Evolutionary conservation across 2,888 invertebrate species (phyloP).

Genomic region (Protula sp.): DNA sequence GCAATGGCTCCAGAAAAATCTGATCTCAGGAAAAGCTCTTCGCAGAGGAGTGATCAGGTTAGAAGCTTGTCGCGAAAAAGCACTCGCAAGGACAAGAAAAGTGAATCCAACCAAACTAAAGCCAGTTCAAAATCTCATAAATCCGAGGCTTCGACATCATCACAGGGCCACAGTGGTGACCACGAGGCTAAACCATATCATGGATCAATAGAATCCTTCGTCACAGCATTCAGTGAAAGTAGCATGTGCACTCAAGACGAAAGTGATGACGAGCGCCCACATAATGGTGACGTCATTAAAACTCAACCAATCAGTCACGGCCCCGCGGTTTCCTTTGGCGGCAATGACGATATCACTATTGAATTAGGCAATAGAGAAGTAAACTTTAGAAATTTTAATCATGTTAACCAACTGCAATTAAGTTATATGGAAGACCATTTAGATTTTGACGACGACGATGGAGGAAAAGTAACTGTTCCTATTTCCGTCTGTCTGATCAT

Average conservation of each 20-base stretch:
- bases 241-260: neutral
- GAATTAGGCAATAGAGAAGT: neutral
- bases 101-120: neutral
- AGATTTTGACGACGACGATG: slow-evolving; percentile 3
- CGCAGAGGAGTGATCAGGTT: neutral
- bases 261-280: neutral
- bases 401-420: neutral
- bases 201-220: slow-evolving; percentile 21
- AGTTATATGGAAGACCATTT: neutral
- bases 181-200: slow-evolving; percentile 6
- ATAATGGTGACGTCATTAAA: neutral
- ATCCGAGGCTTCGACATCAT: neutral
- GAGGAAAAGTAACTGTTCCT: slow-evolving; percentile 63
- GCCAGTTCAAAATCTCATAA: neutral
- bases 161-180: neutral
- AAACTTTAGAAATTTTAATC: neutral
- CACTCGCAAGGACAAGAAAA: neutral
- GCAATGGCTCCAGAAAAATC: neutral
- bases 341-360: neutral
- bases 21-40: neutral
- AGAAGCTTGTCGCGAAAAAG: no score
- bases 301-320: neutral
- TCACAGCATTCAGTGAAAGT: slow-evolving; percentile 16
- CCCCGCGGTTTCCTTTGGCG: neutral
- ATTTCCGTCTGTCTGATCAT: slow-evolving; percentile 82